These are phyloP conservation scores for Hydrolagus affinis DNA, from an alignment of 2,113 vertebrate species.

Conservation along the genomic window DNA sequence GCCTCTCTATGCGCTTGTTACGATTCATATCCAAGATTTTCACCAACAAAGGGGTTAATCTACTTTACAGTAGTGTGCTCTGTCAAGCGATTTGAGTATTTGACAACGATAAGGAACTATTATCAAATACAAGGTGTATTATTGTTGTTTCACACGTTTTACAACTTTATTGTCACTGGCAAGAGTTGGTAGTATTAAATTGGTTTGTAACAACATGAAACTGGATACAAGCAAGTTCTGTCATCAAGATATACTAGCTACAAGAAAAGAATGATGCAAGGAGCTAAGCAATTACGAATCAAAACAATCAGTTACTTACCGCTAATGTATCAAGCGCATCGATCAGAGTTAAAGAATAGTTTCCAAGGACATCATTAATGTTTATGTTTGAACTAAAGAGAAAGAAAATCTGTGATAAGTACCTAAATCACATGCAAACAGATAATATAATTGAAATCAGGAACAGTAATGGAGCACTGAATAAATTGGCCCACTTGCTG, in stretches of 20 bases:
- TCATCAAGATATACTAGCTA: background rate
- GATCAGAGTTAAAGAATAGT: conserved; percentile 91
- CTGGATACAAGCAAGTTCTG: background rate
- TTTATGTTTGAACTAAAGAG: conserved; percentile 87
- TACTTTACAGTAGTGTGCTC: too few relatives aligned
- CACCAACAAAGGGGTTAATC: too few relatives aligned
- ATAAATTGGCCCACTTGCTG: background rate
- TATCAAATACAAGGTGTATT: too few relatives aligned
- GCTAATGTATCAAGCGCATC: conserved; percentile 87
- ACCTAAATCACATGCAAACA: conserved; percentile 23
- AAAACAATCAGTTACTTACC: conserved; percentile 57
- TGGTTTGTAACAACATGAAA: background rate
- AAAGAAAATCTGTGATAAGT: conserved; percentile 35
- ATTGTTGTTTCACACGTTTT: too few relatives aligned
- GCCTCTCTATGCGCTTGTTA: too few relatives aligned
- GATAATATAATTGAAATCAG: background rate
- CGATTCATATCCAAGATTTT: too few relatives aligned
- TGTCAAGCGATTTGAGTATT: too few relatives aligned
- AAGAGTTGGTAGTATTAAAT: background rate
- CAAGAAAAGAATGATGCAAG: conserved; percentile 37
- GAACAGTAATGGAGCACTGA: background rate
- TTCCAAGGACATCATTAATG: conserved; percentile 94
- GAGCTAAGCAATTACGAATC: background rate
- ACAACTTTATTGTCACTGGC: too few relatives aligned
- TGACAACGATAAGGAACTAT: too few relatives aligned